These are phyloP conservation scores for Lutjanus campechanus DNA, from an alignment of 2,797 vertebrate species.

Conservation along the genomic window DNA sequence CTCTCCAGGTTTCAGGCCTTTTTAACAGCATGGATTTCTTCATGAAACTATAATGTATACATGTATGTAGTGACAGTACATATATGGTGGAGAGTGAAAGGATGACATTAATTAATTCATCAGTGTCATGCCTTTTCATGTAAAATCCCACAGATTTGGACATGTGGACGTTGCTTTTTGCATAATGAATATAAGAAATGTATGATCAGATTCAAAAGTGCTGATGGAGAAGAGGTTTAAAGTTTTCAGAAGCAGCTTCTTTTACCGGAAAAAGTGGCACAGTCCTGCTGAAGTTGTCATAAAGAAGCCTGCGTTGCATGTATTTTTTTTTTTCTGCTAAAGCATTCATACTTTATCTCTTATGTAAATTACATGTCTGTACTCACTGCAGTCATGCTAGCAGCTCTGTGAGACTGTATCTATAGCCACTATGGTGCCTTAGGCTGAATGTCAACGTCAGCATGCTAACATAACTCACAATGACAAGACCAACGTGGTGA, in stretches of 20 bases:
- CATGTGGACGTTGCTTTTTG: conserved; percentile 5
- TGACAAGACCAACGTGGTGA: too few species aligned
- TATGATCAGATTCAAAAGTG: conserved; percentile 33
- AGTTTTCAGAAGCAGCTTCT: conserved; percentile 7
- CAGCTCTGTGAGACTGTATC: too few species aligned
- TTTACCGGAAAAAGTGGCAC: not conserved
- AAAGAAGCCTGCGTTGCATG: too few species aligned
- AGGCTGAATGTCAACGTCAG: too few species aligned
- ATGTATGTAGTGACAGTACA: conserved; percentile 4
- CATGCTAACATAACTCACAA: too few species aligned
- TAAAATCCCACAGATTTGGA: conserved; percentile 21
- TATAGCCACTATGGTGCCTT: too few species aligned
- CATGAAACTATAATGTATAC: conserved; percentile 64
- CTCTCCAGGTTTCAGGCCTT: conserved; percentile 43
- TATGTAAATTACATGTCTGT: not conserved
- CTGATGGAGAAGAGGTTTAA: not conserved
- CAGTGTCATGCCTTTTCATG: conserved; percentile 17
- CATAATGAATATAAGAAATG: conserved; percentile 25
- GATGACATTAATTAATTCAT: conserved; percentile 53
- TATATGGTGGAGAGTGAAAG: conserved; percentile 13
- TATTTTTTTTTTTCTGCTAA: not conserved
- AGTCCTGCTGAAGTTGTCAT: not conserved
- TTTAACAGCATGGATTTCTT: conserved; percentile 40
- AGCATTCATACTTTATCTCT: not conserved
- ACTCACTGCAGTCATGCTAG: not conserved